A percentile compares a stretch with the other conserved stretches of the same genome.
Evolutionary conservation across 2,113 vertebrate species (phyloP).

Genomic region (Ptychochromis oligacanthus): DNA sequence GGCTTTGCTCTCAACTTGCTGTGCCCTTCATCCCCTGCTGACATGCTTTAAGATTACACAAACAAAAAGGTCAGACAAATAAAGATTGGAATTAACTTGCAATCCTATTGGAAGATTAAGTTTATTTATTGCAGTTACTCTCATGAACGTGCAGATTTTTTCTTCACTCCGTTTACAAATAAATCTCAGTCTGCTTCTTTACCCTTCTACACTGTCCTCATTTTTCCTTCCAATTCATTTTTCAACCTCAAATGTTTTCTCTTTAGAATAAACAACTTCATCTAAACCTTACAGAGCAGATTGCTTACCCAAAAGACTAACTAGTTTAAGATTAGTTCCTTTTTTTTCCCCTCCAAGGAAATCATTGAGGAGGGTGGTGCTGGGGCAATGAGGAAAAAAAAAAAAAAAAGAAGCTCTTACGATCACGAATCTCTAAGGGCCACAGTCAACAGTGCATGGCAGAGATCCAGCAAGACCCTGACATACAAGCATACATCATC

Average conservation of each 20-base stretch:
- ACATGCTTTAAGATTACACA: slow-evolving; percentile 29
- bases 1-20: neutral
- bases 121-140: slow-evolving; percentile 23
- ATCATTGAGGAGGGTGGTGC: neutral
- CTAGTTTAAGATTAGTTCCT: neutral
- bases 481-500: slow-evolving; percentile 20
- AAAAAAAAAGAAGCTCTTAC: neutral
- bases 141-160: slow-evolving; percentile 14
- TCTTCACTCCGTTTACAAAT: slow-evolving; percentile 35
- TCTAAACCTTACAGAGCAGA: slow-evolving; percentile 26
- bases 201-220: neutral
- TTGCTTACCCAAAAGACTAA: slow-evolving; percentile 6
- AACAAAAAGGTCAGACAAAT: slow-evolving; percentile 42
- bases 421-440: slow-evolving; percentile 38
- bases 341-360: neutral
- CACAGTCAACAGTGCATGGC: slow-evolving; percentile 41
- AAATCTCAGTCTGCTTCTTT: slow-evolving; percentile 10
- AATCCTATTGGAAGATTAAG: slow-evolving; percentile 35
- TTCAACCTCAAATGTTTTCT: slow-evolving; percentile 21
- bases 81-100: slow-evolving; percentile 31
- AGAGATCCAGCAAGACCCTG: slow-evolving; percentile 29
- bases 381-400: neutral
- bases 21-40: slow-evolving; percentile 18
- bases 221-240: neutral
- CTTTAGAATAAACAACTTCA: slow-evolving; percentile 18